A percentile compares a stretch with the other conserved stretches of the same genome.
Evolutionary conservation across 2,888 invertebrate genomes (phyloP).

Genomic region (Philereme vetulata): DNA sequence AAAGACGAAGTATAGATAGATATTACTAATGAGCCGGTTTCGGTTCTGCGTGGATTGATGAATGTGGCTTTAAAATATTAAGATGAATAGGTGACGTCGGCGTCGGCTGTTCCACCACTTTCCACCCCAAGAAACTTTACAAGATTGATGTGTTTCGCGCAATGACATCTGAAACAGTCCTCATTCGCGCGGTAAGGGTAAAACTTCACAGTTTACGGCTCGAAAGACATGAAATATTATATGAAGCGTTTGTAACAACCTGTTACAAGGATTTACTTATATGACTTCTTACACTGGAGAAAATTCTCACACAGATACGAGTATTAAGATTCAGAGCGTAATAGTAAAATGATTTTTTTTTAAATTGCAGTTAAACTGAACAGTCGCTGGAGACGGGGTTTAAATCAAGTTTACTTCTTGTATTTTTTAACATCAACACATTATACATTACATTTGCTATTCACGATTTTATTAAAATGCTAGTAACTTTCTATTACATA

Average conservation of each 20-base stretch:
- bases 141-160: slow-evolving; percentile 66
- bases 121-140: slow-evolving; percentile 43
- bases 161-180: slow-evolving; percentile 49
- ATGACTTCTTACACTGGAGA: slow-evolving; percentile 19
- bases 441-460: too few species aligned
- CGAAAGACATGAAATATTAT: slow-evolving; percentile 44
- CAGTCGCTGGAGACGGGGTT: neutral
- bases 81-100: slow-evolving; percentile 51
- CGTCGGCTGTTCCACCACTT: slow-evolving; percentile 30
- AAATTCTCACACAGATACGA: neutral
- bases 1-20: slow-evolving; percentile 15
- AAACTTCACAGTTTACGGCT: slow-evolving; percentile 57
- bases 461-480: too few species aligned
- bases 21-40: slow-evolving; percentile 44
- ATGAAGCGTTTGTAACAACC: slow-evolving; percentile 46
- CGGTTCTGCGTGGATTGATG: slow-evolving; percentile 51
- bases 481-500: too few species aligned
- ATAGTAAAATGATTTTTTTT: slow-evolving; percentile 4
- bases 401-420: neutral
- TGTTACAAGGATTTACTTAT: slow-evolving; percentile 44
- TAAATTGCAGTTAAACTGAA: slow-evolving; percentile 7
- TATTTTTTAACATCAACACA: too few species aligned
- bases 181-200: slow-evolving; percentile 42
- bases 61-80: slow-evolving; percentile 52
- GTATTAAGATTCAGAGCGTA: slow-evolving; percentile 40